A percentile compares a stretch with the other conserved stretches of the same genome.
Conservation (phyloP, 2,113 vertebrate genomes). For the Rutilus rutilus region DNA sequence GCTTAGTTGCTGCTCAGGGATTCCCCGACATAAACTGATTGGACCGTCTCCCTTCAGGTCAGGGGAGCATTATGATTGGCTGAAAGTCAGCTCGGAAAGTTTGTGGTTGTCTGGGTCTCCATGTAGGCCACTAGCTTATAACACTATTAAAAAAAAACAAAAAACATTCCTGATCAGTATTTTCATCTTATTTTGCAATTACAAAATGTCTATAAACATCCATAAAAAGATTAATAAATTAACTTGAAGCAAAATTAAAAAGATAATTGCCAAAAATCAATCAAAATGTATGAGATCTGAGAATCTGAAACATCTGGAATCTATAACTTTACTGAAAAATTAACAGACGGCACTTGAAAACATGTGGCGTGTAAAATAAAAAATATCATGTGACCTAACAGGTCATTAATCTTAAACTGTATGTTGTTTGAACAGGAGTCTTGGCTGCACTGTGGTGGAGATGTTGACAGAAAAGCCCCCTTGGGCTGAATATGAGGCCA, state of each 20-base stretch:
- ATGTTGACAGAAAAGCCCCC: slow-evolving; percentile 97
- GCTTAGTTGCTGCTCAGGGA: slow-evolving; percentile 41
- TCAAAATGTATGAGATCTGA: neutral
- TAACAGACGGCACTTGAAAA: neutral
- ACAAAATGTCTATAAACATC: neutral
- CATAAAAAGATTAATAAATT: neutral
- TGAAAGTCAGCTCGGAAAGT: slow-evolving; percentile 75
- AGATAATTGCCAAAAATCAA: neutral
- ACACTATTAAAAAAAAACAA: neutral
- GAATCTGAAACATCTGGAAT: neutral
- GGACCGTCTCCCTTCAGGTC: slow-evolving; percentile 76
- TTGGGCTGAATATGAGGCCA: slow-evolving; percentile 96
- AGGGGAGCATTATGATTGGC: slow-evolving; percentile 74
- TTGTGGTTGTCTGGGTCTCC: slow-evolving; percentile 68
- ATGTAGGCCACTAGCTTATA: neutral
- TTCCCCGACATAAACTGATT: slow-evolving; percentile 67
- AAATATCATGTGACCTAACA: neutral
- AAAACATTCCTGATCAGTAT: neutral
- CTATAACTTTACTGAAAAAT: neutral
- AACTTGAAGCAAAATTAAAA: neutral
- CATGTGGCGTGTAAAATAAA: neutral
- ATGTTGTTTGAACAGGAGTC: slow-evolving; percentile 80
- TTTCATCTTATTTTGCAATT: neutral
- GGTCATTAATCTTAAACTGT: slow-evolving; percentile 20
- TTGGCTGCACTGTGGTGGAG: slow-evolving; percentile 94